Evolutionary conservation across 2,113 vertebrate genomes (phyloP).

Genomic region (Diphyllodes magnificus): DNA sequence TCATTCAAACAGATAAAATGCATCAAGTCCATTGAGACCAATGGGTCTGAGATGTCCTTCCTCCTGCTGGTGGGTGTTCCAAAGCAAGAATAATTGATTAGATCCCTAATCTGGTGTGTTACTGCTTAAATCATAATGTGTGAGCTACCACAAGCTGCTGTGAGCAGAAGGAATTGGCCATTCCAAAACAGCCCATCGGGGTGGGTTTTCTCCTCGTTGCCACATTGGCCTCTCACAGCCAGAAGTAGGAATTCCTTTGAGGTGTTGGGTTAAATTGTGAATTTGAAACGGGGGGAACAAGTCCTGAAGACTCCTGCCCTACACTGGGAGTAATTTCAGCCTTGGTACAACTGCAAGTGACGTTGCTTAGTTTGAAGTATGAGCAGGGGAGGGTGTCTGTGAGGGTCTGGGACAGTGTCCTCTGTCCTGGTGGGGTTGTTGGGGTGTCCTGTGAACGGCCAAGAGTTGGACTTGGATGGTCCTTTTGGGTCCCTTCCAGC

Average conservation of each 20-base stretch:
- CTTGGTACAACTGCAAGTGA: no score
- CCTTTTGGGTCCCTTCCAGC: background rate
- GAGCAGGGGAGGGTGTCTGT: background rate
- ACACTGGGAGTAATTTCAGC: background rate
- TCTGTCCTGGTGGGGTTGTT: background rate
- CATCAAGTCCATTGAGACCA: background rate
- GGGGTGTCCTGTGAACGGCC: background rate
- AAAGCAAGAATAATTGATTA: background rate
- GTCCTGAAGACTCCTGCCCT: background rate
- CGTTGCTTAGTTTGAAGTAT: accelerated
- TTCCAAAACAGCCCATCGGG: accelerated
- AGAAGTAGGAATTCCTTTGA: background rate
- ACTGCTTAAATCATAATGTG: background rate
- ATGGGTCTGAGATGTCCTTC: background rate
- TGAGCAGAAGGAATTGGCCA: background rate
- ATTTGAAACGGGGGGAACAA: background rate
- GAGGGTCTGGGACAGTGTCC: background rate
- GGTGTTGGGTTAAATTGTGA: background rate
- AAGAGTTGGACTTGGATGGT: accelerated
- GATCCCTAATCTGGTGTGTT: background rate
- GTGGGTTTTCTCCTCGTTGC: accelerated
- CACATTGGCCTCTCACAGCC: accelerated
- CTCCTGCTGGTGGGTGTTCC: background rate
- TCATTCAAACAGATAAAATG: background rate
- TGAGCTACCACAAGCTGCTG: background rate